These are phyloP conservation scores for Eristalis pertinax DNA, from an alignment of 2,888 invertebrate species.

Conservation along the genomic window DNA sequence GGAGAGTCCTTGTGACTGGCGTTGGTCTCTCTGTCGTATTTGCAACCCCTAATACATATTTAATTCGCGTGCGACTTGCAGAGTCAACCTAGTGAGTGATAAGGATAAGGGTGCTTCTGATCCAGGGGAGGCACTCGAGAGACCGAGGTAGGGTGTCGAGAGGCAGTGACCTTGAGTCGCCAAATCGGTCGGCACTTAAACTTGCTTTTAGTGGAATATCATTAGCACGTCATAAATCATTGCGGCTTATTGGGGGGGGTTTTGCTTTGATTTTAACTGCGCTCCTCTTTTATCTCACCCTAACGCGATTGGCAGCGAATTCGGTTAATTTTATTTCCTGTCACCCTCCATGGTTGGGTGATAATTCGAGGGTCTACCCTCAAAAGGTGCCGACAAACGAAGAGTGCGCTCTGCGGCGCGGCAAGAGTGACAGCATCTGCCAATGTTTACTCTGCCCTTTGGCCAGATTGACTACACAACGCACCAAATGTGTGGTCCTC, in stretches of 20 bases:
- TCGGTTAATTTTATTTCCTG: too few species aligned
- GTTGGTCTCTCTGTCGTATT: not conserved
- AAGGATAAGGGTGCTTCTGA: slow-evolving; percentile 5
- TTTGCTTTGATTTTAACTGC: slow-evolving; percentile 13
- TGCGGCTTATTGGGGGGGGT: slow-evolving; percentile 20
- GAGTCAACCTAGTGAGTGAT: slow-evolving; percentile 34
- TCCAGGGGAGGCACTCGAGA: not conserved
- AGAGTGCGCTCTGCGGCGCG: not conserved
- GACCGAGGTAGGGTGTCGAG: too few species aligned
- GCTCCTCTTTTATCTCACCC: not conserved
- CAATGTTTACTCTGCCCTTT: slow-evolving; percentile 6
- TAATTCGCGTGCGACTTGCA: slow-evolving; percentile 28
- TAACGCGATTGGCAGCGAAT: not conserved
- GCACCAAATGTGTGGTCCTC: not conserved
- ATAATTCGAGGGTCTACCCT: slow-evolving; percentile 6
- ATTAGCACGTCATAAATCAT: slow-evolving; percentile 45
- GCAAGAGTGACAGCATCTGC: slow-evolving; percentile 28
- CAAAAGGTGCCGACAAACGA: slow-evolving; percentile 16
- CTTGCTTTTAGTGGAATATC: slow-evolving; percentile 29
- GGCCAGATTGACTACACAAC: not conserved
- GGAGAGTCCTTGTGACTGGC: not conserved
- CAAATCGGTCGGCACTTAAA: not conserved
- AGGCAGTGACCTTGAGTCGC: not conserved
- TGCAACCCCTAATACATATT: slow-evolving; percentile 11
- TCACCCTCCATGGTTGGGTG: not conserved